Percentiles rank a stretch among this genome's conserved stretches.
phyloP scores from a whole-genome alignment of 2,888 invertebrate species.

The Chymomyza procnemis region DNA sequence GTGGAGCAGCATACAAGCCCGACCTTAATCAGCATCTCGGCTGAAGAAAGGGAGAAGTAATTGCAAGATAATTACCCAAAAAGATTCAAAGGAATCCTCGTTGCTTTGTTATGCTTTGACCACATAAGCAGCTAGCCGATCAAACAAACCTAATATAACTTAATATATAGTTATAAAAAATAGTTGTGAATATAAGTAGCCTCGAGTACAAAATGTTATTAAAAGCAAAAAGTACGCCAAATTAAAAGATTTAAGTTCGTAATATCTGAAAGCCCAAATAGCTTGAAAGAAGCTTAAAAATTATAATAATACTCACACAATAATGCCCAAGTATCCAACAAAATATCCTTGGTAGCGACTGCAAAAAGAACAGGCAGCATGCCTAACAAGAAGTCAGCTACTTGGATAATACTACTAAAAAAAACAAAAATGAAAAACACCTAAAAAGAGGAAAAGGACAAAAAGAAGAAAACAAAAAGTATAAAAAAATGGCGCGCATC shows the following conservation, averaged over 20 bases:
- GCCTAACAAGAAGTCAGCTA: background rate
- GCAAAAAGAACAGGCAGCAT: background rate
- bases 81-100: too few species aligned
- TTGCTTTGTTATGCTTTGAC: too few species aligned
- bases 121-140: too few species aligned
- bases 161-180: too few species aligned
- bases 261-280: background rate
- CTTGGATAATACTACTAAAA: background rate
- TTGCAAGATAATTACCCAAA: too few species aligned
- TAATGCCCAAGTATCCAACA: background rate
- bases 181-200: background rate
- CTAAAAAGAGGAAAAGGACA: background rate
- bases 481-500: background rate
- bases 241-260: background rate
- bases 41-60: too few species aligned
- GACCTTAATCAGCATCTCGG: too few species aligned
- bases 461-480: background rate
- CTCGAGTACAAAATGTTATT: background rate
- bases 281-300: background rate
- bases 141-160: too few species aligned
- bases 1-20: too few species aligned
- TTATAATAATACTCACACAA: background rate
- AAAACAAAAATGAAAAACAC: background rate
- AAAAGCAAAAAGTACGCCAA: background rate
- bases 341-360: background rate